phyloP scores from a whole-genome alignment of 2,888 invertebrate species.

The Isoperla grammatica region DNA sequence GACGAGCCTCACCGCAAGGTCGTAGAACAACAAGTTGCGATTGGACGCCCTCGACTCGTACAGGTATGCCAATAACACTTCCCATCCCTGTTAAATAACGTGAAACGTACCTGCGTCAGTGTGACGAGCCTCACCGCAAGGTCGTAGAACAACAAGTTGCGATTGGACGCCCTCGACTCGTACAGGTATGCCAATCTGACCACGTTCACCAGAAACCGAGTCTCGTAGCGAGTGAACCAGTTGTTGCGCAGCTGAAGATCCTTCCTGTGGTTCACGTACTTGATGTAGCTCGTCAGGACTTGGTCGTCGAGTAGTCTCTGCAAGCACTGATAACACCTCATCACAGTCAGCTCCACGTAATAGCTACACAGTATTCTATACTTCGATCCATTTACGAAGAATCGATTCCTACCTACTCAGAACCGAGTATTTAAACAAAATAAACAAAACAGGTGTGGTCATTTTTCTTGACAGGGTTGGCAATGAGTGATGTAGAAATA shows the following conservation, averaged over 20 bases:
- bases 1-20: too few relatives aligned
- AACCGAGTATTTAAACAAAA: too few relatives aligned
- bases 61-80: too few relatives aligned
- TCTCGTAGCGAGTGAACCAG: constrained; percentile 40
- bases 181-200: not conserved
- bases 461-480: too few relatives aligned
- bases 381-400: not conserved
- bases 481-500: too few relatives aligned
- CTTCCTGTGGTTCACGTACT: constrained; percentile 32
- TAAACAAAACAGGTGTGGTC: too few relatives aligned
- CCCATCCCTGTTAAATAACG: too few relatives aligned
- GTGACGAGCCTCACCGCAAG: constrained; percentile 14
- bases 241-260: constrained; percentile 28
- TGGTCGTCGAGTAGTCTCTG: not conserved
- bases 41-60: too few relatives aligned
- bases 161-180: too few relatives aligned
- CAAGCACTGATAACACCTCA: constrained; percentile 5
- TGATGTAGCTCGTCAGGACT: constrained; percentile 34
- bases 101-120: not conserved
- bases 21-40: too few relatives aligned
- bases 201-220: constrained; percentile 34
- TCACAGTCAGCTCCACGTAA: not conserved
- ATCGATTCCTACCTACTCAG: too few relatives aligned
- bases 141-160: constrained; percentile 3
- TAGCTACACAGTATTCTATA: too few relatives aligned